phyloP scores from a whole-genome alignment of 2,113 vertebrate genomes.

The Hemibagrus wyckioides region DNA sequence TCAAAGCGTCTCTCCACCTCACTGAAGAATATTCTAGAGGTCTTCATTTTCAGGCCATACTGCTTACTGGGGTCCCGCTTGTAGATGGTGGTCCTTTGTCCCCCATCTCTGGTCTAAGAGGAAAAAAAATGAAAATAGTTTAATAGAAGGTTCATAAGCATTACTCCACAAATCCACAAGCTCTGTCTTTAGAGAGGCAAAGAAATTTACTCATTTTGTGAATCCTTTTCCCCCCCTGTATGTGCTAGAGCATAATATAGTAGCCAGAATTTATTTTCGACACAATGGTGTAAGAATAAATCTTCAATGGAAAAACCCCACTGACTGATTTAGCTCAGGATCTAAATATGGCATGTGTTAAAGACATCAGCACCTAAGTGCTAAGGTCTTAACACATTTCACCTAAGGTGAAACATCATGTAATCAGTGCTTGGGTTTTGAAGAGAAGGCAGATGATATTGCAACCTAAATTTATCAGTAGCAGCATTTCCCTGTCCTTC shows the following conservation, averaged over 20 bases:
- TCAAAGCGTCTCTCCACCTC: conserved; percentile 96
- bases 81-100: conserved; percentile 96
- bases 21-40: conserved; percentile 95
- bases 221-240: background rate
- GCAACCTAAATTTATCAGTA: background rate
- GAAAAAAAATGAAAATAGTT: background rate
- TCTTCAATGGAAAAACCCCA: background rate
- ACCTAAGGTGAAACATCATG: background rate
- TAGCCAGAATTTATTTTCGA: background rate
- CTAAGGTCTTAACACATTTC: too few relatives aligned
- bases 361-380: background rate
- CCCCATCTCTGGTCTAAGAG: conserved; percentile 87
- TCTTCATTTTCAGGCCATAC: conserved; percentile 98
- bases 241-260: background rate
- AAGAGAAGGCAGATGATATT: background rate
- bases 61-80: conserved; percentile 96
- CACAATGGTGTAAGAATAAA: background rate
- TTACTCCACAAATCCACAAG: background rate
- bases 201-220: background rate
- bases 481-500: background rate
- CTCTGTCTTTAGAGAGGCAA: background rate
- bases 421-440: background rate
- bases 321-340: background rate
- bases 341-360: background rate
- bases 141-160: background rate